Evolutionary conservation across 1,140 invertebrate genomes (phyloP).

Genomic region (Drosophila setifemur): DNA sequence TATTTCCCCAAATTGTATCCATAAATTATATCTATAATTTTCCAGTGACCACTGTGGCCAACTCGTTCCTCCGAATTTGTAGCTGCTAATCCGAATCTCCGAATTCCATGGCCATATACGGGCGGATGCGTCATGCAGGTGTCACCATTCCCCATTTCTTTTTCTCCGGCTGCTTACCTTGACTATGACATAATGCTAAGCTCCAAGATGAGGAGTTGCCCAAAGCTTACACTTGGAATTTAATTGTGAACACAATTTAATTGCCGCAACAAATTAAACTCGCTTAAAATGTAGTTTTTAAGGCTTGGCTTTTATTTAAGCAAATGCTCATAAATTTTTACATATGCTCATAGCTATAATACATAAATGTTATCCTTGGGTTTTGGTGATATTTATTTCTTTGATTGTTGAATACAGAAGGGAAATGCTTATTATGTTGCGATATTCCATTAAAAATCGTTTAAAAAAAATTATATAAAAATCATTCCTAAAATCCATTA

Average conservation of each 20-base stretch:
- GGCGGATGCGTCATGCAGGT: slow-evolving; percentile 12
- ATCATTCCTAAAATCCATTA: too few relatives aligned
- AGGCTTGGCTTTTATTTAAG: too few relatives aligned
- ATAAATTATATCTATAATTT: neutral
- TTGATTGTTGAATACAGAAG: too few relatives aligned
- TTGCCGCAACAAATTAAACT: slow-evolving; percentile 1
- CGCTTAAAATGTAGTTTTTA: neutral
- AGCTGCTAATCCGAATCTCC: neutral
- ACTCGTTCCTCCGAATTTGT: neutral
- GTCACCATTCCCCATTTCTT: neutral
- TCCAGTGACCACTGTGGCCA: neutral
- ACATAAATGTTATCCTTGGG: too few relatives aligned
- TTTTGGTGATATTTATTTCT: too few relatives aligned
- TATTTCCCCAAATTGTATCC: too few relatives aligned
- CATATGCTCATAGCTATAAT: too few relatives aligned
- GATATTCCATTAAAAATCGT: too few relatives aligned
- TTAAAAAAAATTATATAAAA: too few relatives aligned
- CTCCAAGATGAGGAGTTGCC: slow-evolving; percentile 11
- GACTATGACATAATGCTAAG: slow-evolving; percentile 20
- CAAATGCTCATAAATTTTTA: too few relatives aligned
- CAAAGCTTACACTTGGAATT: slow-evolving; percentile 5
- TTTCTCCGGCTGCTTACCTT: slow-evolving; percentile 7
- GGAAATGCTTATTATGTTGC: too few relatives aligned
- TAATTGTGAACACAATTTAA: slow-evolving; percentile 15
- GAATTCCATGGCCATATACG: neutral